Evolutionary conservation across 1,140 invertebrate genomes (phyloP), one percentile per base, ranked within the genome.

Genomic region (Apis dorsata): DNA sequence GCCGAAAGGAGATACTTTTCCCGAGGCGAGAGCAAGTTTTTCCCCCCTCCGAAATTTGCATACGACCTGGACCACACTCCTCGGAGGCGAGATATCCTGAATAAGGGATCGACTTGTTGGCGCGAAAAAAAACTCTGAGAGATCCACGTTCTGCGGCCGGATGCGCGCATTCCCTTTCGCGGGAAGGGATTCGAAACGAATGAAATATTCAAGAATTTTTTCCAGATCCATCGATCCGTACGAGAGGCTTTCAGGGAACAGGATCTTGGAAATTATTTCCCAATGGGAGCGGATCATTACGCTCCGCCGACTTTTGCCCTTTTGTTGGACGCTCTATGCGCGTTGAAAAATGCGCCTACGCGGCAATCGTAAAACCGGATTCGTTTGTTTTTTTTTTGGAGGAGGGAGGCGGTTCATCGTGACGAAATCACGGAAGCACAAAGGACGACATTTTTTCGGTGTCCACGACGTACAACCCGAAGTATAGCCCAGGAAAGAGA

Each of bases 191-290:
- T 12, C 44, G 24, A 21, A 53, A 60, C 73, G 63, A 3, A 82
- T 77, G 80, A 76, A 82, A 82, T 77, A 81, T 76, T 81, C 73
- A 76, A 8, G 73, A 76, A 75, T 69, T 53, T 76, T 53, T 68
- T 34, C 60, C 21, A 24, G 34, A 11, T 19, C 10, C 3, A 15
- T 19, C 15, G 63, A 63, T 13, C 19, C 72, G 9, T 12, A 1
- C 12, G 11, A 4, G 17, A 34, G 4, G 5, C 34, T 44, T 44
- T 3, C 4, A 34, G 34, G 2, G 34, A 34, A 44, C 34, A 44
- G 5, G 34, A 44, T 7, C 4, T 44, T 44, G 34, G 34, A 44
- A 44, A 44, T 44, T 44, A 44, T 44, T 44, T 44, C 34, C 34
- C 34, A 44, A 57, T 17, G 55, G 55, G 13, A 57, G 53, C 13